Conservation (phyloP, 2,888 invertebrate species). For the Anagyrus pseudococci region DNA sequence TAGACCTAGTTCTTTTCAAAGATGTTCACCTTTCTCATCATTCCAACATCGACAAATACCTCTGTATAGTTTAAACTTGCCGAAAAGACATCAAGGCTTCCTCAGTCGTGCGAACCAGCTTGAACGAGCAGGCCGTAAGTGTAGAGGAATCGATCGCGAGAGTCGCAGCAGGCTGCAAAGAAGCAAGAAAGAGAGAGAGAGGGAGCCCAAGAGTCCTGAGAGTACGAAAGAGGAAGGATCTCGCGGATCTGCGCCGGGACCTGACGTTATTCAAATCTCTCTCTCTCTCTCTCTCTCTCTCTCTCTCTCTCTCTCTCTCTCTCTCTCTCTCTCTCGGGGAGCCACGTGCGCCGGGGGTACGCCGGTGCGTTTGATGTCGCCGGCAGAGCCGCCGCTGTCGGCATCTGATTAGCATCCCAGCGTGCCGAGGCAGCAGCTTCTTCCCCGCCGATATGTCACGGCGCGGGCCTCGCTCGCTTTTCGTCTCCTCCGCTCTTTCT, state of each 20-base stretch:
- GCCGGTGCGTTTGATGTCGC: slow-evolving; percentile 58
- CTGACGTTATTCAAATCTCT: slow-evolving; percentile 51
- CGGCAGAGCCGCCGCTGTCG: slow-evolving; percentile 51
- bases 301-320: no score
- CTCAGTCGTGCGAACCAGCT: slow-evolving; percentile 4
- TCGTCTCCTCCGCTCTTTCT: slow-evolving; percentile 14
- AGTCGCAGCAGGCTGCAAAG: not conserved
- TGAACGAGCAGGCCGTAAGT: not conserved
- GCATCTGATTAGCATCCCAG: slow-evolving; percentile 61
- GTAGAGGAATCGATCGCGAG: slow-evolving; percentile 29
- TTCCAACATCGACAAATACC: no score
- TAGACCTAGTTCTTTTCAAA: no score
- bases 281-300: no score
- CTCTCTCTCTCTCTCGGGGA: no score
- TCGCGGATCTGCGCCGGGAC: slow-evolving; percentile 35
- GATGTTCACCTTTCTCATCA: no score
- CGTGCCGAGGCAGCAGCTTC: slow-evolving; percentile 39
- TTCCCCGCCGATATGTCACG: slow-evolving; percentile 28
- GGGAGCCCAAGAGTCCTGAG: not conserved
- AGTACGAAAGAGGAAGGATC: slow-evolving; percentile 15
- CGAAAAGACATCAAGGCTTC: no score
- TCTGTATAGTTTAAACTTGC: no score
- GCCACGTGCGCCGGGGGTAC: slow-evolving; percentile 55
- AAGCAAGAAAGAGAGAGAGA: slow-evolving; percentile 13
- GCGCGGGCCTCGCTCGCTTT: slow-evolving; percentile 5